Evolutionary conservation across 1,140 invertebrate species (phyloP), one percentile per base, ranked within the genome.

Genomic region (Drosophila nasuta): DNA sequence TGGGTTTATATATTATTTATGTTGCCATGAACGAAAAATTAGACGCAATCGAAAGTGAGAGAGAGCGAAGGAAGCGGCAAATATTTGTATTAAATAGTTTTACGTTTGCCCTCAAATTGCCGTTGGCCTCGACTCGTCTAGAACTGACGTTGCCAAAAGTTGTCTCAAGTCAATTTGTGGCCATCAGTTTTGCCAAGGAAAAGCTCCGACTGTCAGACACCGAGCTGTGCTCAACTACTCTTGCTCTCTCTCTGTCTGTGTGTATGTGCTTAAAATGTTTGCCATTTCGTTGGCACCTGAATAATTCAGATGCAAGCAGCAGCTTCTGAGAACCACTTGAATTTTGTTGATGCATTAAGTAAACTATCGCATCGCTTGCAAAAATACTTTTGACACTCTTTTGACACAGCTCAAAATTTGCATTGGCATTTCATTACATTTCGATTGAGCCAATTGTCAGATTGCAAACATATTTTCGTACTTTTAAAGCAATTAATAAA

Each of bases 41-140:
- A 69, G 41, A 57, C 43, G 45, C 20, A 58, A 58, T 33, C 60
- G 28, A 45, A 49, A 8, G 35, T 11, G 1, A 15, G 15, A 15
- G 35, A 38, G 35, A 38, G 30, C 30, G 30, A 70, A 13, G 38
- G 25, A 33, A 71, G 33, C 45, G 49, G 49, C 56, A 72, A 86
- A 76, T 75, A 66, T 78, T 89, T 83, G 57, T 70, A 77, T 80
- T 89, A 89, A 88, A 88, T 88, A 88, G 80, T 88, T 87, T 88
- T 77, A 88, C 70, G 67, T 72, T 86, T 69, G 60, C 60, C 68
- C n/a, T 57, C 68, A 75, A 81, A 86, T 86, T 75, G 20, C 20
- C 20, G 76, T 69, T 52, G 45, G 62, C 35, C 41, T 46, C 15
- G 43, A 41, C 38, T 48, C 13, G 11, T 5, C 38, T 45, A 7